Percentiles rank a stretch among this genome's conserved stretches.
Evolutionary conservation across 2,113 vertebrate species (phyloP).

Genomic region (Elanus axillaris): DNA sequence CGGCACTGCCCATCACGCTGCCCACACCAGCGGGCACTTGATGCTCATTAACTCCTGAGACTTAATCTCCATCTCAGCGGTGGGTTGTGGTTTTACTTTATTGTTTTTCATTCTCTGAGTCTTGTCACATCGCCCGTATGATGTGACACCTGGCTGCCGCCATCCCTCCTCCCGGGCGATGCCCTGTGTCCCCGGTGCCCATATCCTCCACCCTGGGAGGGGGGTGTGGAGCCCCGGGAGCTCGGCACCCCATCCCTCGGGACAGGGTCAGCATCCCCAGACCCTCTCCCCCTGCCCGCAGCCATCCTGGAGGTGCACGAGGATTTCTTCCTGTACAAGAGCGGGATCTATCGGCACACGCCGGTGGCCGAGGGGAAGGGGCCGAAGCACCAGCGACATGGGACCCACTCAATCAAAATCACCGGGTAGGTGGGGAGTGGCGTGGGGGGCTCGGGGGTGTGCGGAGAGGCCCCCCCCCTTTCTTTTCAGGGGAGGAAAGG

Average conservation of each 20-base stretch:
- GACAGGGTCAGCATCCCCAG: not conserved
- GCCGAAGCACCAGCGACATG: slow-evolving; percentile 80
- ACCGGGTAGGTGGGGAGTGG: slow-evolving; percentile 78
- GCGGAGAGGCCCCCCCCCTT: too few relatives aligned
- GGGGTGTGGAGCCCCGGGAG: rapidly evolving
- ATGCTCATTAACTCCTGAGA: slow-evolving; percentile 25
- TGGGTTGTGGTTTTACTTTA: not conserved
- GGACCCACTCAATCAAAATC: slow-evolving; percentile 93
- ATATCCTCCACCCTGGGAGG: not conserved
- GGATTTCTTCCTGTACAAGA: slow-evolving; percentile 93
- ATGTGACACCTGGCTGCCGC: not conserved
- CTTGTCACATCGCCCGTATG: rapidly evolving
- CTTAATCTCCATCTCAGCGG: not conserved
- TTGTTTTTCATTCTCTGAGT: not conserved
- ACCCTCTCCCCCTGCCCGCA: slow-evolving; percentile 25
- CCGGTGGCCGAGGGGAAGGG: slow-evolving; percentile 80
- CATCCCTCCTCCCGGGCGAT: rapidly evolving
- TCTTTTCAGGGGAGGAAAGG: not conserved
- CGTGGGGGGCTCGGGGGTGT: rapidly evolving
- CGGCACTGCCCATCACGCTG: not conserved
- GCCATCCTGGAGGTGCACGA: slow-evolving; percentile 97
- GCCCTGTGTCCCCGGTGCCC: rapidly evolving
- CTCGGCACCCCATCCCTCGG: rapidly evolving
- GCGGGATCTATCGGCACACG: slow-evolving; percentile 89
- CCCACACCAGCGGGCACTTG: not conserved